Evolutionary conservation across 2,888 invertebrate species (phyloP).

Genomic region (Priocnemis perturbator): DNA sequence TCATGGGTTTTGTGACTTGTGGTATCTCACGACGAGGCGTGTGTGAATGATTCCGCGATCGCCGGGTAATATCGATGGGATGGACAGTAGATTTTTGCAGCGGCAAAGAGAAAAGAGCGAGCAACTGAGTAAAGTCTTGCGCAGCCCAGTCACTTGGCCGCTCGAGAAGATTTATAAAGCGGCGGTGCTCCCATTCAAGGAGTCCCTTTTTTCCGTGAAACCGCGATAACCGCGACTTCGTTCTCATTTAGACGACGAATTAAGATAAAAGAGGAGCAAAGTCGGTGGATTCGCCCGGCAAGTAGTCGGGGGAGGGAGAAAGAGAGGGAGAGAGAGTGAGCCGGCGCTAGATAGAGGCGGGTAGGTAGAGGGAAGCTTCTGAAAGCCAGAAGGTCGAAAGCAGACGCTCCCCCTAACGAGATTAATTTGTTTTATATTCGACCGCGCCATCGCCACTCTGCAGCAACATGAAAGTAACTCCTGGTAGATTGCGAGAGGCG

Average conservation of each 20-base stretch:
- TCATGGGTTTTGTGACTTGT: no score
- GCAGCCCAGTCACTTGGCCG: constrained; percentile 33
- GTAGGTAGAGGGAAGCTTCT: constrained; percentile 47
- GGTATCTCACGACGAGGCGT: no score
- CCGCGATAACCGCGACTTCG: constrained; percentile 58
- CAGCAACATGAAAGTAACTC: constrained; percentile 66
- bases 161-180: constrained; percentile 48
- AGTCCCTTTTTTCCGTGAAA: constrained; percentile 28
- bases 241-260: constrained; percentile 61
- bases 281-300: constrained; percentile 53
- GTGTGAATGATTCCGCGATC: no score
- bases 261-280: constrained; percentile 62
- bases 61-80: no score
- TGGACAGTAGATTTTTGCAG: background rate
- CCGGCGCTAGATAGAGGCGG: constrained; percentile 9
- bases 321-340: constrained; percentile 10
- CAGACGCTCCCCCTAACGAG: constrained; percentile 67
- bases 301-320: constrained; percentile 34
- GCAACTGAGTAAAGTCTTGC: constrained; percentile 28
- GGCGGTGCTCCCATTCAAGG: constrained; percentile 43
- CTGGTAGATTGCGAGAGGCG: constrained; percentile 64
- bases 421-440: constrained; percentile 72
- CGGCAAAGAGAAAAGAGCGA: constrained; percentile 26
- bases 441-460: constrained; percentile 63
- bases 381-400: constrained; percentile 62